phyloP scores from a whole-genome alignment of 2,797 vertebrate genomes.

The Sciaenops ocellatus region DNA sequence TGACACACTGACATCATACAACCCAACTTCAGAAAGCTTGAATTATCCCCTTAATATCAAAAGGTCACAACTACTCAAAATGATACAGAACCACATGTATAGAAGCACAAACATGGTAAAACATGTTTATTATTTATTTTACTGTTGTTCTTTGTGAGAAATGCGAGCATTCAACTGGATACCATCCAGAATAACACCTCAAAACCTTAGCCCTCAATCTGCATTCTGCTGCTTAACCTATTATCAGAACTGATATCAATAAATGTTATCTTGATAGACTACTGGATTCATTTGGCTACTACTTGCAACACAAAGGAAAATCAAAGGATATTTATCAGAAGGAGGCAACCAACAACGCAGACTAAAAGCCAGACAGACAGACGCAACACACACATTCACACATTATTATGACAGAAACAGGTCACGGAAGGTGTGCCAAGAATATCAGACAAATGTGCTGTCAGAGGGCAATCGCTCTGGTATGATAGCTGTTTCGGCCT shows the following conservation, averaged over 20 bases:
- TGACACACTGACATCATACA: too few relatives aligned
- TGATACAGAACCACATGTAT: neutral
- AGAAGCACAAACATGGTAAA: neutral
- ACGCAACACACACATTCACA: conserved; percentile 39
- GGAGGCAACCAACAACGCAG: conserved; percentile 3
- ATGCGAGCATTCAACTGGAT: neutral
- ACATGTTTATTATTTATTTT: neutral
- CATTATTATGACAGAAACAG: conserved; percentile 66
- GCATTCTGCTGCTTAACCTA: neutral
- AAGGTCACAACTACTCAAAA: neutral
- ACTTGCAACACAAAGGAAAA: neutral
- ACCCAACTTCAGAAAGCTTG: too few relatives aligned
- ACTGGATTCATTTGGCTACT: neutral
- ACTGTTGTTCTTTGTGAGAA: neutral
- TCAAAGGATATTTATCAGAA: conserved; percentile 2
- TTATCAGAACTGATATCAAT: neutral
- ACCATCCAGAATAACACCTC: neutral
- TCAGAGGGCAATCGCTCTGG: conserved; percentile 37
- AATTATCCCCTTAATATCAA: neutral
- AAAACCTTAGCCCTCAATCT: neutral
- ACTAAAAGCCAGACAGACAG: conserved; percentile 32
- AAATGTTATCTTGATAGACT: neutral
- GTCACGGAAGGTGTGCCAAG: conserved; percentile 68
- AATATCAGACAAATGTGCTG: conserved; percentile 56
- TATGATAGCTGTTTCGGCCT: conserved; percentile 23